Conservation (phyloP, 2,888 invertebrate species). For the Apamea anceps region DNA sequence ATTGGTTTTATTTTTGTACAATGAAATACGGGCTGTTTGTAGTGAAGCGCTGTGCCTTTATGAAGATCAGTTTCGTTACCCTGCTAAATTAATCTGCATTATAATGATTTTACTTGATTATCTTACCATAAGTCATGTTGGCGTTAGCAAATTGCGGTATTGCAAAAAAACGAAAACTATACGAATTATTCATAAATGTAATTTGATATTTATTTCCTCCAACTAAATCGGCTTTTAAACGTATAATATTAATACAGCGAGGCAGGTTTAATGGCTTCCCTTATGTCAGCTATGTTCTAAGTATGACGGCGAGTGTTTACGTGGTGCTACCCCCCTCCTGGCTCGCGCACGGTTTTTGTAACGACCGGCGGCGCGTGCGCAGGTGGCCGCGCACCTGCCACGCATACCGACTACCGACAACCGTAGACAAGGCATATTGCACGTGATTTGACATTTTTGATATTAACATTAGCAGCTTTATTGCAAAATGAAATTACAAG, state of each 20-base stretch:
- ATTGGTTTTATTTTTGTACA: not conserved
- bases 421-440: slow-evolving; percentile 82
- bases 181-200: slow-evolving; percentile 47
- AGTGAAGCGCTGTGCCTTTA: not conserved
- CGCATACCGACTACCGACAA: slow-evolving; percentile 78
- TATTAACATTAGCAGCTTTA: slow-evolving; percentile 28
- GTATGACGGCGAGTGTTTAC: slow-evolving; percentile 72
- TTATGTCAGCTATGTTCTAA: slow-evolving; percentile 73
- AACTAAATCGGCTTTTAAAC: slow-evolving; percentile 73
- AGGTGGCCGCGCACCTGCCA: slow-evolving; percentile 90
- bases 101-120: not conserved
- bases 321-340: slow-evolving; percentile 72
- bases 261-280: slow-evolving; percentile 82
- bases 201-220: slow-evolving; percentile 67
- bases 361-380: slow-evolving; percentile 86
- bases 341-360: slow-evolving; percentile 84
- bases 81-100: not conserved
- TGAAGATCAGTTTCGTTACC: not conserved
- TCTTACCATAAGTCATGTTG: not conserved
- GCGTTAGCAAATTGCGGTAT: slow-evolving; percentile 11
- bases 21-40: slow-evolving; percentile 12
- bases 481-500: slow-evolving; percentile 8
- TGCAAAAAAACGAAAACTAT: slow-evolving; percentile 33
- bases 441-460: slow-evolving; percentile 74
- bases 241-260: slow-evolving; percentile 73